A percentile compares a stretch with the other conserved stretches of the same genome.
Conservation (phyloP, 2,888 invertebrate genomes). For the Physocephala rufipes region DNA sequence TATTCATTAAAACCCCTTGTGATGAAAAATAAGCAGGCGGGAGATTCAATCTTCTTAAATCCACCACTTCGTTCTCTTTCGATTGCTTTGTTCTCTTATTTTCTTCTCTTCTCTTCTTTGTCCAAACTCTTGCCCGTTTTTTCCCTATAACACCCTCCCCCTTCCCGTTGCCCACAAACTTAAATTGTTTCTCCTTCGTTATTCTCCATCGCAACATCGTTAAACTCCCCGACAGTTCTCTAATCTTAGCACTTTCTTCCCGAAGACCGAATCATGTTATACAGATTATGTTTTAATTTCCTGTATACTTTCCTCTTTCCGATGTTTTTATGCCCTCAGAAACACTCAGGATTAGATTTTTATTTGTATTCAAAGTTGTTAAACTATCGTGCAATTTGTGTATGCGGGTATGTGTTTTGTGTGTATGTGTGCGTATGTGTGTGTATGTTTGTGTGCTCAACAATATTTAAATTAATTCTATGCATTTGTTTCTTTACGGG, state of each 20-base stretch:
- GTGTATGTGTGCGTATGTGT: slow-evolving; percentile 8
- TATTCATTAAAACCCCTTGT: no score
- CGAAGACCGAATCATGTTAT: no score
- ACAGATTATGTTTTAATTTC: slow-evolving; percentile 15
- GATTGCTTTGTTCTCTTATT: slow-evolving; percentile 46
- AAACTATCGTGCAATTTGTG: neutral
- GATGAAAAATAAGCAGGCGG: no score
- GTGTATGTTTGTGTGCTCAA: neutral
- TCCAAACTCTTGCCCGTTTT: neutral
- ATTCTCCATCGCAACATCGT: neutral
- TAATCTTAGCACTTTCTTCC: no score
- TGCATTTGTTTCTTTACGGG: slow-evolving; percentile 37
- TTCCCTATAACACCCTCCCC: neutral
- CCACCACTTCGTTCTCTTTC: no score
- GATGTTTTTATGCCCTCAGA: neutral
- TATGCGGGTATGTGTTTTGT: neutral
- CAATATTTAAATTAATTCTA: no score
- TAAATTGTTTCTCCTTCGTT: neutral
- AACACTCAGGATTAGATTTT: neutral
- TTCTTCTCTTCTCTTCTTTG: neutral
- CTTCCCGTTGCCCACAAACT: neutral
- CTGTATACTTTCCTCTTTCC: neutral
- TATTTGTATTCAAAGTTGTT: neutral
- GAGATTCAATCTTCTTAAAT: no score
- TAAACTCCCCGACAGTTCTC: neutral